A percentile compares a stretch with the other conserved stretches of the same genome.
These are phyloP conservation scores for Alitta virens DNA, from an alignment of 2,888 invertebrate genomes.

Conservation along the genomic window DNA sequence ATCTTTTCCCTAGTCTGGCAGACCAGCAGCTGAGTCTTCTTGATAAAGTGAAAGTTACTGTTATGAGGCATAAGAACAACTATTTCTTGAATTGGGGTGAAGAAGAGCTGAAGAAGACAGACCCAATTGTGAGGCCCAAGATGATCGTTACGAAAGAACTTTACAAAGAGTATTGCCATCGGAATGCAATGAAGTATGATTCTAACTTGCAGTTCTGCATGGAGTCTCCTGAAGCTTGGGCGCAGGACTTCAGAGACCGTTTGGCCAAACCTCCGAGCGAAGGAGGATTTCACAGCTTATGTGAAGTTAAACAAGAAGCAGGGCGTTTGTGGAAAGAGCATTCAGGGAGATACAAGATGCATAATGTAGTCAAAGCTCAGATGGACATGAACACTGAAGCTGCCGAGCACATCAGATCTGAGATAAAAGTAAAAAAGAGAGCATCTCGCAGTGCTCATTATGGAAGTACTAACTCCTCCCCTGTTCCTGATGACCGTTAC, in stretches of 20 bases:
- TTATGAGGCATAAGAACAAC: slow-evolving; percentile 32
- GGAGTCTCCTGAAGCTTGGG: slow-evolving; percentile 28
- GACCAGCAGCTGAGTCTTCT: slow-evolving; percentile 27
- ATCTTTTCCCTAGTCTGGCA: slow-evolving; percentile 27
- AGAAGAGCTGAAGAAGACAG: slow-evolving; percentile 24
- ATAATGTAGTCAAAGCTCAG: slow-evolving; percentile 31
- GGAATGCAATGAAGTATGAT: slow-evolving; percentile 32
- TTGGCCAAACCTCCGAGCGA: slow-evolving; percentile 24
- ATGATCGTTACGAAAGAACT: slow-evolving; percentile 28
- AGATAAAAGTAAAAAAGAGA: background rate
- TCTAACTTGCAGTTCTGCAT: slow-evolving; percentile 31
- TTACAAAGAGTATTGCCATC: slow-evolving; percentile 32
- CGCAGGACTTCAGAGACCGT: slow-evolving; percentile 25
- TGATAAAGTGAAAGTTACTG: slow-evolving; percentile 30
- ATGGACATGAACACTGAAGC: slow-evolving; percentile 27
- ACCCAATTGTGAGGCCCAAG: slow-evolving; percentile 29
- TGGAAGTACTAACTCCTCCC: slow-evolving; percentile 10
- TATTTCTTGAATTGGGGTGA: slow-evolving; percentile 33
- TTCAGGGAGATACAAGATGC: slow-evolving; percentile 31
- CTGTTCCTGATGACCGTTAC: background rate
- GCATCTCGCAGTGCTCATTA: background rate
- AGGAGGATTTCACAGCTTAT: slow-evolving; percentile 29
- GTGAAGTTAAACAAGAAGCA: slow-evolving; percentile 30
- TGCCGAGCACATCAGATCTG: background rate
- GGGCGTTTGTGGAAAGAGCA: slow-evolving; percentile 29